phyloP scores from a whole-genome alignment of 2,888 invertebrate species.

The Thalpophila matura region DNA sequence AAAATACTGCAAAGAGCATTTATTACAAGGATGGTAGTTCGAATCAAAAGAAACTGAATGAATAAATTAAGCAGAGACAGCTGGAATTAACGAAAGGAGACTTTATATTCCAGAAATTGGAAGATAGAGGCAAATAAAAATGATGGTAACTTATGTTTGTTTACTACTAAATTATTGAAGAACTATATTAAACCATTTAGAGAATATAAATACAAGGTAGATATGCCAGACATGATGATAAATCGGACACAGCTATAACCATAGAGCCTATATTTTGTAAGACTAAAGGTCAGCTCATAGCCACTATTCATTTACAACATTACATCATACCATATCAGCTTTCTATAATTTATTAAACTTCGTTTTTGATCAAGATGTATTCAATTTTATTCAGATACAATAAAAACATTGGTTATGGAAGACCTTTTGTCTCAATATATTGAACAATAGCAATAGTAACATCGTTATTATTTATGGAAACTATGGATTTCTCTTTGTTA shows the following conservation, averaged over 20 bases:
- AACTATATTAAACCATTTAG: background rate
- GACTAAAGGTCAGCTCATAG: conserved; percentile 43
- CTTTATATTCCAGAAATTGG: too few species aligned
- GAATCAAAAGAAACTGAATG: too few species aligned
- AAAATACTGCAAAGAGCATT: too few species aligned
- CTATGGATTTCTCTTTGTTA: conserved; percentile 21
- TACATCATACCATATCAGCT: conserved; percentile 38
- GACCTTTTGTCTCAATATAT: background rate
- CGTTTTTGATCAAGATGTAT: conserved; percentile 17
- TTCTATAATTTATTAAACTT: conserved; percentile 44
- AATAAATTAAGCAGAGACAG: too few species aligned
- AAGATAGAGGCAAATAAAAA: too few species aligned
- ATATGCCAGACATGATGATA: conserved; percentile 12
- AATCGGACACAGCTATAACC: conserved; percentile 22
- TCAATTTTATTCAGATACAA: conserved; percentile 8
- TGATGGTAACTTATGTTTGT: too few species aligned
- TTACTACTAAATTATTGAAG: background rate
- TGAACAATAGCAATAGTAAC: background rate
- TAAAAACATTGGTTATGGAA: conserved; percentile 16
- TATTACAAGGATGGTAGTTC: too few species aligned
- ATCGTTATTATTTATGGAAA: conserved; percentile 12
- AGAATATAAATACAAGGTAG: background rate
- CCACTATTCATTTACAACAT: conserved; percentile 41
- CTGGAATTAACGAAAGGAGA: too few species aligned
- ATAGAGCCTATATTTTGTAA: conserved; percentile 46